These are phyloP conservation scores for Lucilia cuprina DNA, from an alignment of 1,140 invertebrate species.

Conservation along the genomic window DNA sequence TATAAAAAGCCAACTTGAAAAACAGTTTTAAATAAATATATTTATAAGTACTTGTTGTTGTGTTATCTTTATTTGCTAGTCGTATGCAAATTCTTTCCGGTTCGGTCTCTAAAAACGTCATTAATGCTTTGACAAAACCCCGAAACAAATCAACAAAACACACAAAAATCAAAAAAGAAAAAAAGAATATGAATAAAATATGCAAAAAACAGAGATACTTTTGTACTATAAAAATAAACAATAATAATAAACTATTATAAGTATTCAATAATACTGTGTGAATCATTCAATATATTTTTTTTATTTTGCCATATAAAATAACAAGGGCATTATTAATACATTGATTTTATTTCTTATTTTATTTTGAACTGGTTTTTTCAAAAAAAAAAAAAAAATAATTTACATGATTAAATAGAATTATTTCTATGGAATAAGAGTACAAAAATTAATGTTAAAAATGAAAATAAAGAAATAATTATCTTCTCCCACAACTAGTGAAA, in stretches of 20 bases:
- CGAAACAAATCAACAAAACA: background rate
- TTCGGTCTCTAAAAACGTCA: background rate
- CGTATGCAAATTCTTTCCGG: background rate
- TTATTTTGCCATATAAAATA: background rate
- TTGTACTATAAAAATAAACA: background rate
- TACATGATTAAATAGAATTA: background rate
- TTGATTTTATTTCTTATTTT: background rate
- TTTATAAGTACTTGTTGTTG: background rate
- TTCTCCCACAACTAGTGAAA: background rate
- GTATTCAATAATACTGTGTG: background rate
- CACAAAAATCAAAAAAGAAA: background rate
- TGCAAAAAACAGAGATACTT: background rate
- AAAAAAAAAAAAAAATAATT: background rate
- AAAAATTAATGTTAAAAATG: background rate
- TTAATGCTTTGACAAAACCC: background rate
- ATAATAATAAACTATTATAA: background rate
- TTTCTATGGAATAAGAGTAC: background rate
- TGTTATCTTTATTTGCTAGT: background rate
- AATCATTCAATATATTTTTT: background rate
- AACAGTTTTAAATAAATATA: background rate
- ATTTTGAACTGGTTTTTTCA: background rate
- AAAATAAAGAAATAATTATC: background rate
- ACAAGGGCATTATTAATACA: background rate
- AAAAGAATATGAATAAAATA: background rate
- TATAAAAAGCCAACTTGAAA: background rate